Conservation (phyloP, 2,797 vertebrate species). For the Anguilla obscura region DNA sequence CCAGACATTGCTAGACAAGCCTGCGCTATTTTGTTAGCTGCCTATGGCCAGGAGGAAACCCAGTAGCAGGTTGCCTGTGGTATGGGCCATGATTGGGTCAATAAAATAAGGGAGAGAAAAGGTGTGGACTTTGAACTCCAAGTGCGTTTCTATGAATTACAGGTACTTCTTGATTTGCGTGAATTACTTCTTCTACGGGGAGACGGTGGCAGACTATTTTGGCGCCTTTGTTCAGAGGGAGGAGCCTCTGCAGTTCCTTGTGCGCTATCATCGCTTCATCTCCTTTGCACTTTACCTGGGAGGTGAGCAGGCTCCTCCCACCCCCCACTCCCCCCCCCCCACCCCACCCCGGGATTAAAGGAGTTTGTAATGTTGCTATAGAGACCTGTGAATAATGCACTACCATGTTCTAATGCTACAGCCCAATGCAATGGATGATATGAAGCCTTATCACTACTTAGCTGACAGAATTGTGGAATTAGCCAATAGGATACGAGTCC, state of each 20-base stretch:
- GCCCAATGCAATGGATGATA: not conserved
- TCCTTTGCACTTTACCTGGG: slow-evolving; percentile 93
- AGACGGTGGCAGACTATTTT: slow-evolving; percentile 95
- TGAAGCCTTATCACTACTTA: not conserved
- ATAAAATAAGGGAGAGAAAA: not conserved
- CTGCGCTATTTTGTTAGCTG: no score
- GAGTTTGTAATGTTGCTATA: not conserved
- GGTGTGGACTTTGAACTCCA: not conserved
- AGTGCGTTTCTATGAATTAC: slow-evolving; percentile 9
- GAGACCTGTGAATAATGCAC: not conserved
- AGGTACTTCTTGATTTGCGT: slow-evolving; percentile 97
- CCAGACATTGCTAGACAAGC: not conserved
- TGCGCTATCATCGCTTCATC: slow-evolving; percentile 97
- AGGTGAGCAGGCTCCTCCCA: slow-evolving; percentile 71
- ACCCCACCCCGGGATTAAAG: not conserved
- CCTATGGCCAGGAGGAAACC: not conserved
- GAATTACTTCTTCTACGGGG: slow-evolving; percentile 99
- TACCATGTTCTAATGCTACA: not conserved
- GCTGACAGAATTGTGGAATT: not conserved
- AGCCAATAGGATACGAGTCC: not conserved
- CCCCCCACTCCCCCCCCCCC: not conserved
- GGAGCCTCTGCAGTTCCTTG: slow-evolving; percentile 93
- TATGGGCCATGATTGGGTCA: not conserved
- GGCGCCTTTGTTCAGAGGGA: slow-evolving; percentile 90
- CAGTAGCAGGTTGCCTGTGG: not conserved